Evolutionary conservation across 2,888 invertebrate genomes (phyloP), one percentile per base, ranked within the genome.

Genomic region (Lacanobia wlatinum): DNA sequence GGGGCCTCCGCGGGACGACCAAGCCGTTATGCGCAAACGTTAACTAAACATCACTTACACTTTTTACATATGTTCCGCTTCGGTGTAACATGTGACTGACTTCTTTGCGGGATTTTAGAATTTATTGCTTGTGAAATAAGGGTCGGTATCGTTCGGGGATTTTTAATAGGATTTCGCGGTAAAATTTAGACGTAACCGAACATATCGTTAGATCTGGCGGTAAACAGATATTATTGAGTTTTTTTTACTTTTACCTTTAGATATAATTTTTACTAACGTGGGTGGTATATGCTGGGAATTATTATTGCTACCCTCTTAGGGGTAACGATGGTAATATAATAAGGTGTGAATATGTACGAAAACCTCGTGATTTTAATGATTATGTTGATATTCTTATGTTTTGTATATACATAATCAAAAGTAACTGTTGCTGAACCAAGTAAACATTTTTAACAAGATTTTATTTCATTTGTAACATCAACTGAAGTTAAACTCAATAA

Each of bases 11-110:
- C 72, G 79, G 78, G 80, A 83, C 83, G 81, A 80, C 65, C 77
- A 67, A 80, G 76, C 83, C 81, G 86, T 86, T 85, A 86, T 83
- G 84, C 78, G 85, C 83, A 77, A 85, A 86, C 86, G 86, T 86
- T 85, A 85, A 86, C 85, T 84, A 86, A 86, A 84, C 86, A 86
- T 82, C 86, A 64, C 80, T 84, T 84, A 84, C 78, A 86, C 77
- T 86, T 86, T 86, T 86, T 86, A 86, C 86, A 85, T 84, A 80
- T 86, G 86, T 86, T 84, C 40, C 65, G 59, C 60, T 70, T 70
- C 80, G 83, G 86, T 85, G 85, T 85, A 78, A 84, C 80, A 80
- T 81, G 76, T 68, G 68, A 68, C 72, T 52, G 8, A 34, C 8
- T 23, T 43, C 14, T 72, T 75, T 59, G 38, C 5, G 55, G 53